Conservation (phyloP, 2,888 invertebrate genomes). For the Osedax frankpressi region DNA sequence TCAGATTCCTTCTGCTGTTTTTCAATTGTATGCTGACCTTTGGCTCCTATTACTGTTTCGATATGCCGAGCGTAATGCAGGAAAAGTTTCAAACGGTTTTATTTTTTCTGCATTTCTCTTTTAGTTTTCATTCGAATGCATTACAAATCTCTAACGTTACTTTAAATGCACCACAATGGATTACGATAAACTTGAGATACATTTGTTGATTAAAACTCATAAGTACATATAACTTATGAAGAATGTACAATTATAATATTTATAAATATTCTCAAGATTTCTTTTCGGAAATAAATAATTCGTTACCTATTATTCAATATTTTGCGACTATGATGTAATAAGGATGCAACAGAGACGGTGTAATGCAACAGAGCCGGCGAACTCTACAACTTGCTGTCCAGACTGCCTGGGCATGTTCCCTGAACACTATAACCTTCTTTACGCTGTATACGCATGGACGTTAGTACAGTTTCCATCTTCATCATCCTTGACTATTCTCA, state of each 20-base stretch:
- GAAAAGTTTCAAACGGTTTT: conserved; percentile 37
- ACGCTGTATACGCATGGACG: conserved; percentile 48
- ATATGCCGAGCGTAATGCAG: conserved; percentile 47
- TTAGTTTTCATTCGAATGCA: too few species aligned
- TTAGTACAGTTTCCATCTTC: too few species aligned
- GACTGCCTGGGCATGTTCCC: conserved; percentile 44
- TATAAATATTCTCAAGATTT: background rate
- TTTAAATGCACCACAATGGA: too few species aligned
- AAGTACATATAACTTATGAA: background rate
- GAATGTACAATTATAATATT: background rate
- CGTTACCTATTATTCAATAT: background rate
- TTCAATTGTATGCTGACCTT: conserved; percentile 48
- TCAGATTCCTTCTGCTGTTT: conserved; percentile 41
- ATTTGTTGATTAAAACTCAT: too few species aligned
- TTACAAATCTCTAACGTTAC: too few species aligned
- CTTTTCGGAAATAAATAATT: background rate
- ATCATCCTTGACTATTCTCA: too few species aligned
- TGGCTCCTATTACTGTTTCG: conserved; percentile 48
- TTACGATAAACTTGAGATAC: too few species aligned
- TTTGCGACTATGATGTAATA: background rate
- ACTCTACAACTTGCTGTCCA: conserved; percentile 24
- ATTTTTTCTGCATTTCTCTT: too few species aligned
- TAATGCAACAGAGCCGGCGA: background rate
- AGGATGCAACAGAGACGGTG: conserved; percentile 14
- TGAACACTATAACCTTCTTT: conserved; percentile 44